Evolutionary conservation across 2,888 invertebrate genomes (phyloP), one percentile per base, ranked within the genome.

Genomic region (Volucella zonaria): DNA sequence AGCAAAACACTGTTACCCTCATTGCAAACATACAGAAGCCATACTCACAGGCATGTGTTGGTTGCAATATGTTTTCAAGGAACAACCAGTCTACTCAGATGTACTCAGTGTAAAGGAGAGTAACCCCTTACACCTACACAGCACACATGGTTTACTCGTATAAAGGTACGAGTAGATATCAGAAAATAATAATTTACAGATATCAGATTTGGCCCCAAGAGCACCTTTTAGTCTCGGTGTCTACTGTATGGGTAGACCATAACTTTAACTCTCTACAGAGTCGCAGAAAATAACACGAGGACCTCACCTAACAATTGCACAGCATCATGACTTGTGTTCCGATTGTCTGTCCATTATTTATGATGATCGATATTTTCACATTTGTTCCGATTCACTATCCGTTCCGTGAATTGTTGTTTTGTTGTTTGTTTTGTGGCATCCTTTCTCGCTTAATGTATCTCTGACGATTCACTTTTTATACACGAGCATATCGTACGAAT

Each of bases 291-390:
- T 8, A 59, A 43, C 38, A 15, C 12, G 12, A 54, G 73, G 73
- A 58, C 71, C 54, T 49, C 42, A 9, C 14, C 49, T 56, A 68
- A 68, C 68, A 68, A 68, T 56, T 38, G 70, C 70, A 61, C 31
- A 31, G 61, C 70, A 62, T 62, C 66, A 71, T 80, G 70, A 70
- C 80, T 71, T 64, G 71, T 73, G 59, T 64, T 71, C 54, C 66
- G 75, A 80, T 75, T 80, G 81, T 71, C 58, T 71, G 67, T 81
- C 76, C 85, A 85, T 85, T 85, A 85, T 85, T 85, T 85, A 81
- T 76, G 81, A 85, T 76, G 83, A 80, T 85, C 85, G 81, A 80
- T 85, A 81, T 81, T 81, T 76, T 81, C 85, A 76, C 81, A 85
- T 85, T 81, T 85, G 81, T 81, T 83, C 67, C 81, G 85, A 85